A percentile compares a stretch with the other conserved stretches of the same genome.
phyloP scores from a whole-genome alignment of 2,888 invertebrate species.

The Pandemis heparana region DNA sequence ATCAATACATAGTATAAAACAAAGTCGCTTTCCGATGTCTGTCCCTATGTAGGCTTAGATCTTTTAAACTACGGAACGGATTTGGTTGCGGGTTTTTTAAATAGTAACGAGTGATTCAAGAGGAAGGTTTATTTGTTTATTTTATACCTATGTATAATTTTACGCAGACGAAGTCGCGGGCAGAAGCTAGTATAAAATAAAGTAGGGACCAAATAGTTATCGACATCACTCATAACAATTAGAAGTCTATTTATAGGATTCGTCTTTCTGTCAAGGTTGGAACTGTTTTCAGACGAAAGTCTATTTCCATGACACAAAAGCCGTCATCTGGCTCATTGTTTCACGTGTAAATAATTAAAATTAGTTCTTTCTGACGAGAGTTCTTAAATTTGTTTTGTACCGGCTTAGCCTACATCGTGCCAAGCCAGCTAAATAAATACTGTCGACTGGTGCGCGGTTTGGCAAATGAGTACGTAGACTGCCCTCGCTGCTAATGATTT shows the following conservation, averaged over 20 bases:
- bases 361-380: slow-evolving; percentile 34
- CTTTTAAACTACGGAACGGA: too few relatives aligned
- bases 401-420: slow-evolving; percentile 19
- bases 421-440: slow-evolving; percentile 39
- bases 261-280: background rate
- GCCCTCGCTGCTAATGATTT: slow-evolving; percentile 25
- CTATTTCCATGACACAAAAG: slow-evolving; percentile 19
- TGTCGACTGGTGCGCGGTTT: slow-evolving; percentile 31
- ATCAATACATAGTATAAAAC: background rate
- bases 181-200: too few relatives aligned
- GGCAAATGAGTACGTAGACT: slow-evolving; percentile 32
- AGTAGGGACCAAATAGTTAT: background rate
- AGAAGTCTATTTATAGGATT: background rate
- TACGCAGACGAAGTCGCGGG: too few relatives aligned
- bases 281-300: background rate
- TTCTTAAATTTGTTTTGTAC: slow-evolving; percentile 26
- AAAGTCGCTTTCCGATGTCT: too few relatives aligned
- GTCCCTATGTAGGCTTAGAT: too few relatives aligned
- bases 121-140: too few relatives aligned
- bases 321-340: slow-evolving; percentile 26
- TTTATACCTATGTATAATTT: too few relatives aligned
- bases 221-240: background rate
- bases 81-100: too few relatives aligned
- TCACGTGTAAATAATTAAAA: slow-evolving; percentile 39
- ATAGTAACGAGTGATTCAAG: too few relatives aligned